Conservation (phyloP, 2,888 invertebrate genomes). For the Myopa tessellatipennis region DNA sequence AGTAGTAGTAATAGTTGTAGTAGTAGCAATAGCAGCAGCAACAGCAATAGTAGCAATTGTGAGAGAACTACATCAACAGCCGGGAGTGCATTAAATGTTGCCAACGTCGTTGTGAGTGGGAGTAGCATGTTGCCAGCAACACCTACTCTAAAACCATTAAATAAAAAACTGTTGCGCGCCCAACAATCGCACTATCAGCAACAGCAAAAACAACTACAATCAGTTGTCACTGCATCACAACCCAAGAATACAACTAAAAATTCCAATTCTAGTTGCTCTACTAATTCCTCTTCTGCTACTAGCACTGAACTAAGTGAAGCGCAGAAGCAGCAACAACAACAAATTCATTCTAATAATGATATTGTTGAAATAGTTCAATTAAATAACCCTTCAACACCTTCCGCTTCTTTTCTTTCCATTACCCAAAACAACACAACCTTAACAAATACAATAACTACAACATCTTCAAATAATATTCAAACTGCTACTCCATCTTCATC, state of each 20-base stretch:
- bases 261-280: slow-evolving; percentile 31
- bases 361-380: slow-evolving; percentile 62
- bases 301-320: slow-evolving; percentile 38
- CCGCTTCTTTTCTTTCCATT: slow-evolving; percentile 49
- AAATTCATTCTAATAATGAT: slow-evolving; percentile 54
- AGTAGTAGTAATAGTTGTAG: slow-evolving; percentile 44
- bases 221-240: slow-evolving; percentile 44
- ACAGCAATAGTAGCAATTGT: slow-evolving; percentile 43
- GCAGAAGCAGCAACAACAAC: slow-evolving; percentile 35
- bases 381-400: slow-evolving; percentile 44
- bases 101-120: slow-evolving; percentile 40
- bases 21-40: slow-evolving; percentile 47
- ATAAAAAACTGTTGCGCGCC: slow-evolving; percentile 66
- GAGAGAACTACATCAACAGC: slow-evolving; percentile 40
- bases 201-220: slow-evolving; percentile 42
- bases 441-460: slow-evolving; percentile 45
- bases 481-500: too few relatives aligned
- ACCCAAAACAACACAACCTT: slow-evolving; percentile 43
- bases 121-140: slow-evolving; percentile 42
- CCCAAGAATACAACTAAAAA: slow-evolving; percentile 33
- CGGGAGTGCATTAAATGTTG: slow-evolving; percentile 42
- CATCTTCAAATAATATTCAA: too few relatives aligned
- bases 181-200: slow-evolving; percentile 62
- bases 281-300: slow-evolving; percentile 37
- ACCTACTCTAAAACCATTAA: slow-evolving; percentile 57